These are phyloP conservation scores for Aphyosemion australe DNA, from an alignment of 2,113 vertebrate species.

Conservation along the genomic window DNA sequence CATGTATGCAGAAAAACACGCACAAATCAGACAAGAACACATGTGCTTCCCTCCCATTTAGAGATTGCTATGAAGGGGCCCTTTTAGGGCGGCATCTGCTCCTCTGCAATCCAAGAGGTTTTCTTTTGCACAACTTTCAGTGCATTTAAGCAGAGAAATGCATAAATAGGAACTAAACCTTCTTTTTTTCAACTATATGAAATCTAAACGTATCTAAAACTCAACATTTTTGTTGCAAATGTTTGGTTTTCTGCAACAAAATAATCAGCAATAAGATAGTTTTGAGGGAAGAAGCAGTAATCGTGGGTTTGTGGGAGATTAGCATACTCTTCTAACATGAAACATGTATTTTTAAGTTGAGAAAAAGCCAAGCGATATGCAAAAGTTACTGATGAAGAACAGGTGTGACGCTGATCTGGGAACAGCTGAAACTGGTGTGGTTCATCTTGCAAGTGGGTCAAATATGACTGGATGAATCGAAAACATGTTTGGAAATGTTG, in stretches of 20 bases:
- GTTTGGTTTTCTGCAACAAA: background rate
- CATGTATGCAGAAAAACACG: constrained; percentile 11
- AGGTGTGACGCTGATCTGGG: constrained; percentile 20
- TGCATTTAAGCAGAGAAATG: too few species aligned
- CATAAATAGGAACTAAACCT: too few species aligned
- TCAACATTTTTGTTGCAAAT: background rate
- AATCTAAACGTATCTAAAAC: background rate
- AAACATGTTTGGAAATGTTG: constrained; percentile 31
- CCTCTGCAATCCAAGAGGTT: background rate
- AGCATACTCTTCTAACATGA: background rate
- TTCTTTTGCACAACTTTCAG: too few species aligned
- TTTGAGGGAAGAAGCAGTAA: background rate
- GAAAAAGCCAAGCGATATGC: too few species aligned
- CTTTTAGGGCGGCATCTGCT: constrained; percentile 4
- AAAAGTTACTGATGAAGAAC: background rate
- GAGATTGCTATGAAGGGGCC: constrained; percentile 38
- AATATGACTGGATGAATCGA: constrained; percentile 54
- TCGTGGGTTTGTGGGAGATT: too few species aligned
- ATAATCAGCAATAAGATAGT: background rate
- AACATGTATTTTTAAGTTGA: background rate
- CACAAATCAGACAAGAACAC: constrained; percentile 53
- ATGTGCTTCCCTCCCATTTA: constrained; percentile 51
- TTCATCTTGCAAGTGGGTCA: constrained; percentile 55
- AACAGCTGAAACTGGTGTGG: constrained; percentile 27
- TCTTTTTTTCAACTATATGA: background rate